phyloP scores from a whole-genome alignment of 2,113 vertebrate genomes.

The Turdus rufiventris region DNA sequence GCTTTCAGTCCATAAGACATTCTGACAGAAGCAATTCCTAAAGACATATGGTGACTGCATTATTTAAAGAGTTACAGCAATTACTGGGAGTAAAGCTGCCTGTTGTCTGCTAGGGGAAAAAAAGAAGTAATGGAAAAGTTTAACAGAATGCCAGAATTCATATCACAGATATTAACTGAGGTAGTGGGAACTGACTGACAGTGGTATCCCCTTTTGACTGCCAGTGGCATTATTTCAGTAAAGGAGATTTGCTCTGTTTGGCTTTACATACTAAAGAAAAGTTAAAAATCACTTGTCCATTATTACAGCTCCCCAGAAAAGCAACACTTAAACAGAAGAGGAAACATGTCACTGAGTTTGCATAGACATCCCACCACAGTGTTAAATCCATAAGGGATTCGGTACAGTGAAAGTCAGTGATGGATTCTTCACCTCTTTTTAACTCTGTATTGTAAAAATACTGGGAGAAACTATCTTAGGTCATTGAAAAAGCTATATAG shows the following conservation, averaged over 20 bases:
- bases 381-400: background rate
- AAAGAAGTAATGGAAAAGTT: background rate
- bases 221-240: background rate
- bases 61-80: background rate
- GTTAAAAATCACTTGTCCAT: background rate
- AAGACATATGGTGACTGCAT: background rate
- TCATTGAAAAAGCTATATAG: background rate
- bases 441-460: background rate
- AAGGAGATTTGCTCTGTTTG: background rate
- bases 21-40: background rate
- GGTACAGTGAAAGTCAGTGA: background rate
- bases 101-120: background rate
- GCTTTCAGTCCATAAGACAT: background rate
- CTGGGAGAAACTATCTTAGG: background rate
- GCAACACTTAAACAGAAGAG: background rate
- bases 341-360: background rate
- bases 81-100: background rate
- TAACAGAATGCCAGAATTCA: background rate
- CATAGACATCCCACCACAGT: background rate
- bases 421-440: background rate
- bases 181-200: background rate
- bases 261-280: background rate
- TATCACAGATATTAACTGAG: background rate
- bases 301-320: background rate
- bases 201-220: background rate